Base-by-base conservation (phyloP, 2,888 invertebrate genomes). In the Syritta pipiens region DNA sequence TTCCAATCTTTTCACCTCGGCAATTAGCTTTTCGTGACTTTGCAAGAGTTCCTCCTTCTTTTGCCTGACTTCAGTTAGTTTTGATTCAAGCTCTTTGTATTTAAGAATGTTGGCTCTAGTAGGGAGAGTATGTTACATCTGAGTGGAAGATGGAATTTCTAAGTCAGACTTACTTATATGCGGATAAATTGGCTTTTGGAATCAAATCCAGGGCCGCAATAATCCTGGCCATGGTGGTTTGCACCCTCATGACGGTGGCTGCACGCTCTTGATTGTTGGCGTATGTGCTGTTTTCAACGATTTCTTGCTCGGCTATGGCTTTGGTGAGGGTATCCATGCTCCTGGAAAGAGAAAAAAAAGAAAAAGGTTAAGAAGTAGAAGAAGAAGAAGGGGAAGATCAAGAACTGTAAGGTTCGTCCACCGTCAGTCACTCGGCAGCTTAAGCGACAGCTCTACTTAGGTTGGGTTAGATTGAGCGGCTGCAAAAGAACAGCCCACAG, bases 101-200 rank as follows among this genome's bases (percentile, higher is more conserved):
- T 65, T 71, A 10, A n/a, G n/a, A n/a, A 22, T 5, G 9, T 30
- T 19, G 9, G 5, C 42, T 0, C 53, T 37, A 14, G 68, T 75
- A 10, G 0, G 5, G 9, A 17, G 0, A 26, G 14, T 7, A 42
- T 7, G 6, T 4, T 1, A 4, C 6, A 42, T 19, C 9, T 4
- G 4, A 1, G 3, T 30, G 4, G 10, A 28, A 19, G 1, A 0
- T 9, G 7, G 2, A 1, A 1, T 17, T 2, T 1, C n/a, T n/a
- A n/a, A n/a, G n/a, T n/a, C n/a, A n/a, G 24, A 57, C 42, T 22
- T 60, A 77, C 77, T 60, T 77, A 10, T 77, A 32, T 4, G 65
- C 24, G 12, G 44, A 20, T n/a, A 77, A 20, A 0, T 48, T 12
- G 4, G 48, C 35, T 6, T 30, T 46, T 6, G 65, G 48, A 53